Percentiles rank a stretch among this genome's conserved stretches.
Evolutionary conservation across 2,113 vertebrate genomes (phyloP).

Genomic region (Lepus americanus): DNA sequence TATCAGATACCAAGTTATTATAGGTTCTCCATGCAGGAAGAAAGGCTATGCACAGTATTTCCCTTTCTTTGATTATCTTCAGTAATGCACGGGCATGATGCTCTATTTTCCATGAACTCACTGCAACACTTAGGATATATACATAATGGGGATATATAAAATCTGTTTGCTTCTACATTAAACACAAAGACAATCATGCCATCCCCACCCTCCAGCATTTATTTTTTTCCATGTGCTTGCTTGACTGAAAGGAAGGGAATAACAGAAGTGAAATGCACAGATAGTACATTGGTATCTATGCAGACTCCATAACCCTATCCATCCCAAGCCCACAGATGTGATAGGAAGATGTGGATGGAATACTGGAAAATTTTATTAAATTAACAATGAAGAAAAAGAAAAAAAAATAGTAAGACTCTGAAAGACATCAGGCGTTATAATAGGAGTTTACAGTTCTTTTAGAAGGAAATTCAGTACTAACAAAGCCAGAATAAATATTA

Average conservation of each 20-base stretch:
- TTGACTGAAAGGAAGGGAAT: slow-evolving; percentile 42
- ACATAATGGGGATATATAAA: neutral
- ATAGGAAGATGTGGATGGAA: neutral
- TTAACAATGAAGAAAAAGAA: neutral
- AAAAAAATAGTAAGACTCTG: neutral
- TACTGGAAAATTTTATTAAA: neutral
- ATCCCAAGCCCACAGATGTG: neutral
- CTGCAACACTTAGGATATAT: neutral
- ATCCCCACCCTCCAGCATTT: neutral
- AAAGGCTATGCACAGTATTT: neutral
- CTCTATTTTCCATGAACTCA: neutral
- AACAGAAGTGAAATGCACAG: neutral
- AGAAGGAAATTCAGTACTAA: slow-evolving; percentile 36
- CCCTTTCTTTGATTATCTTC: neutral
- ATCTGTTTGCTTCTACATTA: neutral
- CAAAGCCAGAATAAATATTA: neutral
- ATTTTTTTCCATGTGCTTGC: neutral
- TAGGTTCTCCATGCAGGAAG: neutral
- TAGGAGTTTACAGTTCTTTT: neutral
- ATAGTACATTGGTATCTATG: slow-evolving; percentile 6
- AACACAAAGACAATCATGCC: neutral
- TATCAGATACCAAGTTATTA: neutral
- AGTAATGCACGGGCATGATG: neutral
- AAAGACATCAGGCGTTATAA: neutral
- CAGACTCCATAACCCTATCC: neutral